Conservation (phyloP, 1,140 invertebrate genomes). For the Trichonephila inaurata region DNA sequence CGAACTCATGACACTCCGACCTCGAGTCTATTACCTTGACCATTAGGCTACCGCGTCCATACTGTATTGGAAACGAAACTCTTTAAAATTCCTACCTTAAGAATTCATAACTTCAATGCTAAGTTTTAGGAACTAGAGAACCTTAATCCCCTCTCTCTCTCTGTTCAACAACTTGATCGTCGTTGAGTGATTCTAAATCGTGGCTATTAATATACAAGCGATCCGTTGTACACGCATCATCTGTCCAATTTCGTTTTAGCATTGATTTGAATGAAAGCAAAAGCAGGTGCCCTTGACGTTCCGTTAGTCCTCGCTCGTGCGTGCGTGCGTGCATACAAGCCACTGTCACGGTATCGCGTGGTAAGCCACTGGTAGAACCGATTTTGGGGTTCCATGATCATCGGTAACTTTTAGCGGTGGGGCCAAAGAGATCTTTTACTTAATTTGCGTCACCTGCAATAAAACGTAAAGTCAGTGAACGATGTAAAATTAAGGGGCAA, state of each 20-base stretch:
- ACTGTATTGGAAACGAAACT: no score
- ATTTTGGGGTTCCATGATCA: background rate
- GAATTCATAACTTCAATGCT: no score
- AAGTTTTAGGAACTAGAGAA: no score
- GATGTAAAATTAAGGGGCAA: background rate
- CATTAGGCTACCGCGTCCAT: no score
- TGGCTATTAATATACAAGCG: slow-evolving; percentile 10
- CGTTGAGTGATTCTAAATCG: background rate
- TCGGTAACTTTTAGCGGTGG: background rate
- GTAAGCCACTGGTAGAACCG: background rate
- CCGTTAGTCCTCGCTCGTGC: background rate
- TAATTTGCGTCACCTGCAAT: slow-evolving; percentile 17
- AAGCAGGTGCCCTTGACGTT: slow-evolving; percentile 59
- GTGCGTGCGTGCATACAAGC: slow-evolving; percentile 17
- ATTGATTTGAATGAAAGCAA: slow-evolving; percentile 11
- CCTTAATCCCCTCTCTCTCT: no score
- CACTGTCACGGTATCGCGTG: slow-evolving; percentile 37
- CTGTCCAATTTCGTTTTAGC: background rate
- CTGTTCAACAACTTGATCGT: background rate
- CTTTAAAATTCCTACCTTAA: no score
- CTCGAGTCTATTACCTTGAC: no score
- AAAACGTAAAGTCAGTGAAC: background rate
- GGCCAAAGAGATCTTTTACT: background rate
- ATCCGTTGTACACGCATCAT: background rate
- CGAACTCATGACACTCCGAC: no score